Base-by-base conservation (phyloP, 1,140 invertebrate genomes). In the Doryteuthis pealeii region DNA sequence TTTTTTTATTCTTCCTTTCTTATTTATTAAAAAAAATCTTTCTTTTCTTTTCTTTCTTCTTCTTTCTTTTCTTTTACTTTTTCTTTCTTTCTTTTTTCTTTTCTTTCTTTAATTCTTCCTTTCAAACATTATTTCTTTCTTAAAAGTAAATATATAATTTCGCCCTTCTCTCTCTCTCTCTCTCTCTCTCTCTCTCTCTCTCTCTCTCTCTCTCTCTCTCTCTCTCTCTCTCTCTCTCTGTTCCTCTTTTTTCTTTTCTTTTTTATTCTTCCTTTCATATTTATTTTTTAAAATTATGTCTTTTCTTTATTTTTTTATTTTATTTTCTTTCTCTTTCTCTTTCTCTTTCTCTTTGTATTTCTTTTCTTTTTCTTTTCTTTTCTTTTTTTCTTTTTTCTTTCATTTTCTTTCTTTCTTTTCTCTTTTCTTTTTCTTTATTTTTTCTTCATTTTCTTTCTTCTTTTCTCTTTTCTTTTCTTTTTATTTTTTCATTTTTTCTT, bases 401-500 rank as follows among this genome's bases (percentile, higher is more conserved):
- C n/a, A n/a, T n/a, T n/a, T n/a, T n/a, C n/a, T n/a, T n/a, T n/a
- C n/a, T n/a, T n/a, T n/a, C n/a, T n/a, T n/a, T n/a, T n/a, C n/a
- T n/a, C n/a, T n/a, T n/a, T n/a, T n/a, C n/a, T n/a, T n/a, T n/a
- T n/a, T n/a, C n/a, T n/a, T n/a, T n/a, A n/a, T n/a, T n/a, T n/a
- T n/a, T n/a, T n/a, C n/a, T n/a, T n/a, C n/a, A n/a, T n/a, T n/a
- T n/a, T n/a, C n/a, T n/a, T n/a, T n/a, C n/a, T n/a, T n/a, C n/a
- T n/a, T n/a, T n/a, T n/a, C n/a, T n/a, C n/a, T 18, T 43, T 26
- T 22, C 70, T 73, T 22, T 54, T n/a, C 70, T 12, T 69, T 10
- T 54, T 31, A 69, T n/a, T 70, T 58, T 74, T 26, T 76, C 72
- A 66, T 31, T 45, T 30, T 77, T 33, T 77, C 32, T 74, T 67